These are phyloP conservation scores for Rhabdophis nuchalis DNA, from an alignment of 2,797 vertebrate genomes.

Conservation along the genomic window DNA sequence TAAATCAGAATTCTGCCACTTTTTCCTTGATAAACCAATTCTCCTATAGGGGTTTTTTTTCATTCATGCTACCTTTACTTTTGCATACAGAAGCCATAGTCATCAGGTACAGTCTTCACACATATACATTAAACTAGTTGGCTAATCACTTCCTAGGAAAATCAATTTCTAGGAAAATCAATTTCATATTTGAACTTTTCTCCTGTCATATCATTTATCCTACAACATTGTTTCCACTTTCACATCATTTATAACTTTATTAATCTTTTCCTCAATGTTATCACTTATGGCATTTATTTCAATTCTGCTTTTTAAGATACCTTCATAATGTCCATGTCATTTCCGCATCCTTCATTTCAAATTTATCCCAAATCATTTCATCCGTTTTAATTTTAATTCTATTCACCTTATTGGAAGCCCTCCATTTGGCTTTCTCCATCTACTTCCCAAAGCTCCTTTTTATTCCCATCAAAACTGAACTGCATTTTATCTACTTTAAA, in stretches of 20 bases:
- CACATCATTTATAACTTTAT: not conserved
- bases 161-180: not conserved
- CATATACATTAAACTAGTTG: not conserved
- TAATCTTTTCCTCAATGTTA: not conserved
- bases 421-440: not conserved
- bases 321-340: not conserved
- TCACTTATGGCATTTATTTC: not conserved
- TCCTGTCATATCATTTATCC: not conserved
- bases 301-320: not conserved
- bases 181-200: not conserved
- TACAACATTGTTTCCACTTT: not conserved
- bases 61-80: not conserved
- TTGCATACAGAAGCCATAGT: not conserved
- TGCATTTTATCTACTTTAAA: not conserved
- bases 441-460: not conserved
- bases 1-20: not conserved
- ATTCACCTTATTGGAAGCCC: not conserved
- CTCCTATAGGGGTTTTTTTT: not conserved
- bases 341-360: not conserved
- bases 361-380: not conserved
- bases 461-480: not conserved
- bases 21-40: not conserved
- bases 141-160: not conserved
- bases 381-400: not conserved
- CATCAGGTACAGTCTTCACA: not conserved